phyloP scores from a whole-genome alignment of 2,888 invertebrate genomes.

The Chalcis sispes region DNA sequence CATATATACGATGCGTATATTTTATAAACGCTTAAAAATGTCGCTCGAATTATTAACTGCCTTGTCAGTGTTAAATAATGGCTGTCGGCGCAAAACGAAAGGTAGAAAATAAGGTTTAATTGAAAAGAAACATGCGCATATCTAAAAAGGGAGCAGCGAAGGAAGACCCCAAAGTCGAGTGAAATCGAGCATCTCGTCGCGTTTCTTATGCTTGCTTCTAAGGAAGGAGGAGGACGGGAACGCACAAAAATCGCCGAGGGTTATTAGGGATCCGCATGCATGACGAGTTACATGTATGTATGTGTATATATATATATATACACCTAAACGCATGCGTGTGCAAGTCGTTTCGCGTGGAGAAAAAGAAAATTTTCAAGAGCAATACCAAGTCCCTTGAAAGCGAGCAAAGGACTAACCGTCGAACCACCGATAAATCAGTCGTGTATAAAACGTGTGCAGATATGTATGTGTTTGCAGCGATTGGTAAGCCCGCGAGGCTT shows the following conservation, averaged over 20 bases:
- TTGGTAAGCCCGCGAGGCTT: background rate
- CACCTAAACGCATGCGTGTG: too few relatives aligned
- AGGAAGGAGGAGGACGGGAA: too few relatives aligned
- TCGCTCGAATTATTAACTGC: conserved; percentile 35
- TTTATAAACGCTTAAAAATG: background rate
- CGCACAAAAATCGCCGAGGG: conserved; percentile 47
- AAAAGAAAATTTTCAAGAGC: conserved; percentile 38
- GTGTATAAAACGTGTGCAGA: too few relatives aligned
- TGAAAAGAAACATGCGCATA: conserved; percentile 37
- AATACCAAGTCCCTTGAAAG: background rate
- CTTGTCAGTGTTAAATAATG: conserved; percentile 41
- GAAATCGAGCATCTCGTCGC: conserved; percentile 35
- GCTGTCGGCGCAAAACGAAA: conserved; percentile 4
- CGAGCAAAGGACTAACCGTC: conserved; percentile 34
- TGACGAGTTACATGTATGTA: background rate
- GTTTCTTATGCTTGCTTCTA: conserved; percentile 35
- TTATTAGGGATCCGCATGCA: conserved; percentile 46
- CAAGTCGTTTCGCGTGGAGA: conserved; percentile 5
- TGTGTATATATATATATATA: too few relatives aligned
- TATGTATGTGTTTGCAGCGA: too few relatives aligned
- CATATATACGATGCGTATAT: too few relatives aligned
- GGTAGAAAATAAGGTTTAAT: conserved; percentile 34
- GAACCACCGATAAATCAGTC: conserved; percentile 57
- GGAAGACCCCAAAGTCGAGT: conserved; percentile 19
- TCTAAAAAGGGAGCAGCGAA: conserved; percentile 7